These are phyloP conservation scores for Ephialtes manifestator DNA, from an alignment of 2,888 invertebrate species.

Conservation along the genomic window DNA sequence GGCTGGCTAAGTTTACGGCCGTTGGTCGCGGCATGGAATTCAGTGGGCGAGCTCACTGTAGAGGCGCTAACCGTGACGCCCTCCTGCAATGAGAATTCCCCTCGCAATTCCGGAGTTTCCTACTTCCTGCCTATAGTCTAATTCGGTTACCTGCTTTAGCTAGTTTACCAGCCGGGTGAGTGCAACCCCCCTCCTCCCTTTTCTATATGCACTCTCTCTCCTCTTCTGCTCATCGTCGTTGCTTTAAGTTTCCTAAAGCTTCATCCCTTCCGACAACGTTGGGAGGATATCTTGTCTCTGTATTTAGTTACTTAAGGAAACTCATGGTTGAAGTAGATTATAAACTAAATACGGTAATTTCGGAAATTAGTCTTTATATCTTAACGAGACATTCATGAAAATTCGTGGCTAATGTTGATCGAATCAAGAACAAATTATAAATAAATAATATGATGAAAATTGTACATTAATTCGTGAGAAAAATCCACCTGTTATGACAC, in stretches of 20 bases:
- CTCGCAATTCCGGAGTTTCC: constrained; percentile 74
- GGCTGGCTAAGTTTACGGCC: constrained; percentile 68
- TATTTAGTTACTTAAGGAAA: neutral
- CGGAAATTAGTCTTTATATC: neutral
- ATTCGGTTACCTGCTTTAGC: constrained; percentile 74
- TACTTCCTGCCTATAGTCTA: constrained; percentile 76
- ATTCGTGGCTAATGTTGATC: too few species aligned
- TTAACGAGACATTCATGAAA: neutral
- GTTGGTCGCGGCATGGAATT: constrained; percentile 71
- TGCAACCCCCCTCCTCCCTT: constrained; percentile 21
- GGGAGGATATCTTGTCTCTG: neutral
- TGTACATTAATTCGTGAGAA: too few species aligned
- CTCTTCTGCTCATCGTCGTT: constrained; percentile 2
- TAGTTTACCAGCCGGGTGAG: constrained; percentile 65
- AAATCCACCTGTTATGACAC: too few species aligned
- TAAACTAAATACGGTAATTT: neutral
- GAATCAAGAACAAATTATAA: too few species aligned
- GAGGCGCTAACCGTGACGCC: constrained; percentile 78
- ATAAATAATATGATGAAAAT: too few species aligned
- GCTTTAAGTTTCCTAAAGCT: neutral
- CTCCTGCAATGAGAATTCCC: constrained; percentile 74
- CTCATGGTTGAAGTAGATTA: neutral
- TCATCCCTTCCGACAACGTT: neutral
- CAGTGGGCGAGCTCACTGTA: constrained; percentile 50
- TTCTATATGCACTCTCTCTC: neutral